These are phyloP conservation scores for Corythaeola cristata DNA, from an alignment of 2,113 vertebrate species.

Conservation along the genomic window DNA sequence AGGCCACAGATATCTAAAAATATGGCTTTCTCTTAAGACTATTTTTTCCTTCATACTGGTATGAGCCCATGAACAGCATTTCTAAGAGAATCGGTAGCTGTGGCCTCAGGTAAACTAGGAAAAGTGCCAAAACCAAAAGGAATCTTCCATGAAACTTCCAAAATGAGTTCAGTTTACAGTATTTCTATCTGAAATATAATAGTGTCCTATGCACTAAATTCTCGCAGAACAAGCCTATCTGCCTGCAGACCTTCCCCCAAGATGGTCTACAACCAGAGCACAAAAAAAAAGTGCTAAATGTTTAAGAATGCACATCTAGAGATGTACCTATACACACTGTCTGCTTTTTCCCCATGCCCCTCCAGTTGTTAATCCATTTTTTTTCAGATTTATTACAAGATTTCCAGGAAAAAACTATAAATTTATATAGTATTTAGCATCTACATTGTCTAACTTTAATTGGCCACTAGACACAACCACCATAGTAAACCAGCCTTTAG, in stretches of 20 bases:
- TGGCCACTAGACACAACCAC: background rate
- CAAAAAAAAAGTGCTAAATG: background rate
- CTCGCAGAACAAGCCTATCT: background rate
- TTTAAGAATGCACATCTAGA: background rate
- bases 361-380: background rate
- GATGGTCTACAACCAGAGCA: fast-evolving
- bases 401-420: background rate
- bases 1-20: background rate
- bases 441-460: background rate
- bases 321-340: background rate
- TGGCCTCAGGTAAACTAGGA: background rate
- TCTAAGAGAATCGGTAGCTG: background rate
- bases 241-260: background rate
- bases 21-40: background rate
- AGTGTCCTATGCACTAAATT: background rate
- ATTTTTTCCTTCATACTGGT: background rate
- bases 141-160: background rate
- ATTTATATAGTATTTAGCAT: background rate
- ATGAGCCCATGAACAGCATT: background rate
- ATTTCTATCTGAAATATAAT: background rate
- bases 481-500: background rate
- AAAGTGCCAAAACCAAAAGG: background rate
- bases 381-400: background rate
- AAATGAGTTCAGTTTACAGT: background rate
- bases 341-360: background rate